A percentile compares a stretch with the other conserved stretches of the same genome.
phyloP scores from a whole-genome alignment of 2,113 vertebrate genomes.

The Orcinus orca region DNA sequence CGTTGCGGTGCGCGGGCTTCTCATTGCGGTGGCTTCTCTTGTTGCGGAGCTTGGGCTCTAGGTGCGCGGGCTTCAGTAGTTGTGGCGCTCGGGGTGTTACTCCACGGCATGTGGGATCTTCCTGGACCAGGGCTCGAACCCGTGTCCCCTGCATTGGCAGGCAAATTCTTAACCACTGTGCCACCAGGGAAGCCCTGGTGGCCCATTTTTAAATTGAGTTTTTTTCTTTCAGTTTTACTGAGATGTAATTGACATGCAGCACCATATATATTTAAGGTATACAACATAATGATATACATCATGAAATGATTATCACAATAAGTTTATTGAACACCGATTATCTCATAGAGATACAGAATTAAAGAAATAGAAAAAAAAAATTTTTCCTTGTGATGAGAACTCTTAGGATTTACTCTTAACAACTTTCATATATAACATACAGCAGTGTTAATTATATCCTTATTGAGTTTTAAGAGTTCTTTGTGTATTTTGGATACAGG shows the following conservation, averaged over 20 bases:
- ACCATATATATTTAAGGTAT: background rate
- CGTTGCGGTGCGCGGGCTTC: too few species aligned
- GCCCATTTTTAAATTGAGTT: background rate
- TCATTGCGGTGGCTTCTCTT: too few species aligned
- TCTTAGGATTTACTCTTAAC: background rate
- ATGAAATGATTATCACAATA: background rate
- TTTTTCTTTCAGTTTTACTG: background rate
- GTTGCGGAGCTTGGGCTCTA: too few species aligned
- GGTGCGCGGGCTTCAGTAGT: too few species aligned
- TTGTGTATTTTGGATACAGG: background rate
- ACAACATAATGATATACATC: background rate
- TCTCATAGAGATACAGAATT: background rate
- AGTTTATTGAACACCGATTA: background rate
- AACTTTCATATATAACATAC: background rate
- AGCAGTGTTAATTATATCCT: background rate
- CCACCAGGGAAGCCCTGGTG: too few species aligned
- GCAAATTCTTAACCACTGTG: too few species aligned
- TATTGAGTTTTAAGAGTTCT: background rate
- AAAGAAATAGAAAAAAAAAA: background rate
- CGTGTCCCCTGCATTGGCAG: too few species aligned
- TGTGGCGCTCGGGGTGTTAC: too few species aligned
- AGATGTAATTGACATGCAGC: background rate
- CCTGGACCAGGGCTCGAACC: too few species aligned
- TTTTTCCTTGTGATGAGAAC: background rate
- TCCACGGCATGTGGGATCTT: too few species aligned